These are phyloP conservation scores for Propithecus coquereli DNA, from an alignment of 2,113 vertebrate genomes.

Conservation along the genomic window DNA sequence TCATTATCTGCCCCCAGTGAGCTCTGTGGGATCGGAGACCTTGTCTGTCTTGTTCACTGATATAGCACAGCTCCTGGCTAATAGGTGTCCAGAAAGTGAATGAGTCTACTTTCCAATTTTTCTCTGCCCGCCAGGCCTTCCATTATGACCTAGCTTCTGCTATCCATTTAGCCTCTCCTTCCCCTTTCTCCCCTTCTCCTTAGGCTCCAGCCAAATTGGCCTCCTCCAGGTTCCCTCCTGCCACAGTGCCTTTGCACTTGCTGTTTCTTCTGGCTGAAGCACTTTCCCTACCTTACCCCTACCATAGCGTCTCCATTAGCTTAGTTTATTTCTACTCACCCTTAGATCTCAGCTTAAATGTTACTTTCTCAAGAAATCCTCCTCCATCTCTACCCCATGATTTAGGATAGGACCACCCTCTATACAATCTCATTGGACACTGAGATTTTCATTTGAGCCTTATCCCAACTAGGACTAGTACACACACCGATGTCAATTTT, in stretches of 20 bases:
- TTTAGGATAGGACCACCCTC: background rate
- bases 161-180: background rate
- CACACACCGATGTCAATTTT: background rate
- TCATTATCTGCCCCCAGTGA: background rate
- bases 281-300: background rate
- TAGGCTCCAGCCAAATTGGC: background rate
- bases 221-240: background rate
- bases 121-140: background rate
- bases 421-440: background rate
- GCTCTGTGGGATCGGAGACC: background rate
- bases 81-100: background rate
- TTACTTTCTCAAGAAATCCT: slow-evolving; percentile 25
- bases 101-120: background rate
- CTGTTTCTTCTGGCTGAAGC: background rate
- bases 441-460: background rate
- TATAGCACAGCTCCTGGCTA: background rate
- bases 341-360: slow-evolving; percentile 4
- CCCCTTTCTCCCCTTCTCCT: background rate
- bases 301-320: background rate
- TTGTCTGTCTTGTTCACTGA: background rate
- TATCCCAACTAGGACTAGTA: background rate
- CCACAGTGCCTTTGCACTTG: background rate
- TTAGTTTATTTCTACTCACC: slow-evolving; percentile 26
- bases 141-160: background rate
- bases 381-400: background rate